These are phyloP conservation scores for Tenthredo amoena DNA, from an alignment of 2,888 invertebrate genomes.

Conservation along the genomic window DNA sequence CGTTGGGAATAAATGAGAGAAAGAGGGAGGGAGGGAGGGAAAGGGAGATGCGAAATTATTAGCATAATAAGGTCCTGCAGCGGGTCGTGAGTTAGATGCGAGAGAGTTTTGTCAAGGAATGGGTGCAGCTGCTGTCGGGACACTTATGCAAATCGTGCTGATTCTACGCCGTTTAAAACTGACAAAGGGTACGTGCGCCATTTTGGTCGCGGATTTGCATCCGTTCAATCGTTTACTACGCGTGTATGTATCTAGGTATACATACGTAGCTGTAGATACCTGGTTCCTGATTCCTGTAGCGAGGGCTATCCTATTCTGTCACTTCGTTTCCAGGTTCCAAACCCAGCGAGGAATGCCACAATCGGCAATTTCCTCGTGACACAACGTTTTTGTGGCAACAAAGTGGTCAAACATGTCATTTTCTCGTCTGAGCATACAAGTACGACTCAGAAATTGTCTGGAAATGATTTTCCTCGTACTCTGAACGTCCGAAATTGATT, in stretches of 20 bases:
- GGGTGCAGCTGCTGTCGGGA: constrained; percentile 39
- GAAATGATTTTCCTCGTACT: neutral
- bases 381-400: neutral
- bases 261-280: neutral
- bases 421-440: neutral
- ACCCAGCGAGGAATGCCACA: neutral
- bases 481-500: neutral
- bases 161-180: constrained; percentile 34
- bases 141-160: constrained; percentile 43
- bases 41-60: constrained; percentile 39
- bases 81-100: constrained; percentile 47
- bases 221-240: constrained; percentile 25
- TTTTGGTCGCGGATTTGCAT: constrained; percentile 47
- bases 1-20: constrained; percentile 15
- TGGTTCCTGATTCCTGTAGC: neutral
- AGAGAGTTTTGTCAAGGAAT: constrained; percentile 35
- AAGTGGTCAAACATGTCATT: neutral
- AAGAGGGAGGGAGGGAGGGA: constrained; percentile 30
- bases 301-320: neutral
- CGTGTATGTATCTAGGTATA: neutral
- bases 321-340: neutral
- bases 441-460: neutral
- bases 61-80: constrained; percentile 36
- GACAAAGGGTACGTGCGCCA: constrained; percentile 37
- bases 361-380: neutral